Base-by-base conservation (phyloP, 2,113 vertebrate species). In the Formicarius rufipectus region DNA sequence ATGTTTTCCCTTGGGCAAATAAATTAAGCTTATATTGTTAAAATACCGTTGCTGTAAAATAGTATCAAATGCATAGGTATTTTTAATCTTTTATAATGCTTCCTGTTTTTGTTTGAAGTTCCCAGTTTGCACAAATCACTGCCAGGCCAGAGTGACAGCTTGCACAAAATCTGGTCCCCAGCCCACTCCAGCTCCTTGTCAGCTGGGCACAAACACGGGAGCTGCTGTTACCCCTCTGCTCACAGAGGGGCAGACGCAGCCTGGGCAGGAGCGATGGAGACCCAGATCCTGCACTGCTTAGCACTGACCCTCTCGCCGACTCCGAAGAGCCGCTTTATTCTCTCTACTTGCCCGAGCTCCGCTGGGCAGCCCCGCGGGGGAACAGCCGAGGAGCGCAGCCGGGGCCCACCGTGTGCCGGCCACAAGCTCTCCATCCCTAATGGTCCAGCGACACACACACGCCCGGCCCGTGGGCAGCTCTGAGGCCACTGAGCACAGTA, bases 381-480 rank as follows among this genome's bases (percentile, higher is more conserved):
- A 50, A 49, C 8, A 9, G 30, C 50, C 21, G 64, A 11, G 40
- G n/a, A n/a, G n/a, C n/a, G n/a, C n/a, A 45, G 44, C 44, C 44
- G 44, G 47, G 22, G 47, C 45, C 45, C 45, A 21, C 20, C 45
- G 9, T 6, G 42, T 12, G 42, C 17, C 14, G 42, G 42, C 42
- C 42, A 5, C 56, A 25, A 31, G 33, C 39, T 23, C 62, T 37
- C 59, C 64, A 4, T 3, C n/a, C 33, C 28, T 3, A 0, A 13
- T 0, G 8, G 28, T 7, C 4, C 31, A 6, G 11, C 56, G 56
- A 4, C 6, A 20, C 0, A 1, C 10, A 4, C 4, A 8, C 58
- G 1, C 39, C 4, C 59, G 6, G 33, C 22, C 3, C 3, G 19
- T 0, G 10, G 64, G 72, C 76, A 35, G 50, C 74, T n/a, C 39